These are phyloP conservation scores for Drosophila neotestacea DNA, from an alignment of 2,888 invertebrate species.

Conservation along the genomic window DNA sequence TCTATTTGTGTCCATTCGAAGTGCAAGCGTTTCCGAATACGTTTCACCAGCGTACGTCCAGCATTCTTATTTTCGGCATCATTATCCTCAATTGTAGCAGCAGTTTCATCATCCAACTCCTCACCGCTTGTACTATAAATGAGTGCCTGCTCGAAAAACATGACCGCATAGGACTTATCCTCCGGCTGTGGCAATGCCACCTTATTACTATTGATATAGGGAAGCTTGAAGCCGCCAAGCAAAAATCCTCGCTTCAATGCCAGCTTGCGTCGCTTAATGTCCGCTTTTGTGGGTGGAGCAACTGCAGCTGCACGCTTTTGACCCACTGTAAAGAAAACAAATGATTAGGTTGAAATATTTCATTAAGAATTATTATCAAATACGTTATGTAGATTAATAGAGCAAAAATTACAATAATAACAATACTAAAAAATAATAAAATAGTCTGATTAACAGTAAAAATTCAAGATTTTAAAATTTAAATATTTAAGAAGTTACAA, in stretches of 20 bases:
- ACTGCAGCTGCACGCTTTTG: slow-evolving; percentile 48
- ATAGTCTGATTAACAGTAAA: too few species aligned
- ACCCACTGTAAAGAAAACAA: slow-evolving; percentile 15
- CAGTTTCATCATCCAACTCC: slow-evolving; percentile 50
- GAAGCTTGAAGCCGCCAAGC: slow-evolving; percentile 57
- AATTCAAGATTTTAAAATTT: neutral
- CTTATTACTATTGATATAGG: slow-evolving; percentile 46
- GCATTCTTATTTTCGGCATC: slow-evolving; percentile 49
- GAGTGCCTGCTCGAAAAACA: slow-evolving; percentile 63
- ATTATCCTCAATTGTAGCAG: slow-evolving; percentile 29
- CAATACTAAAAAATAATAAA: too few species aligned
- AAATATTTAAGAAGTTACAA: neutral
- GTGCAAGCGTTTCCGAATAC: slow-evolving; percentile 59
- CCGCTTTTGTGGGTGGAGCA: slow-evolving; percentile 49
- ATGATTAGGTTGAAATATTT: too few species aligned
- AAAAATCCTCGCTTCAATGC: slow-evolving; percentile 65
- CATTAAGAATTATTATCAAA: too few species aligned
- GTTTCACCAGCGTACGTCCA: slow-evolving; percentile 55
- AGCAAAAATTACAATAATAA: too few species aligned
- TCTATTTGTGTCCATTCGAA: slow-evolving; percentile 46
- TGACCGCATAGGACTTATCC: slow-evolving; percentile 64
- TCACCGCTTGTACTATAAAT: slow-evolving; percentile 62
- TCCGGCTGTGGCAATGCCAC: slow-evolving; percentile 56
- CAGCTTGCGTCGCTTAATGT: slow-evolving; percentile 64
- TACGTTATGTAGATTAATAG: too few species aligned